Percentiles rank a stretch among this genome's conserved stretches.
Conservation (phyloP, 2,888 invertebrate genomes). For the Molanna angustata region DNA sequence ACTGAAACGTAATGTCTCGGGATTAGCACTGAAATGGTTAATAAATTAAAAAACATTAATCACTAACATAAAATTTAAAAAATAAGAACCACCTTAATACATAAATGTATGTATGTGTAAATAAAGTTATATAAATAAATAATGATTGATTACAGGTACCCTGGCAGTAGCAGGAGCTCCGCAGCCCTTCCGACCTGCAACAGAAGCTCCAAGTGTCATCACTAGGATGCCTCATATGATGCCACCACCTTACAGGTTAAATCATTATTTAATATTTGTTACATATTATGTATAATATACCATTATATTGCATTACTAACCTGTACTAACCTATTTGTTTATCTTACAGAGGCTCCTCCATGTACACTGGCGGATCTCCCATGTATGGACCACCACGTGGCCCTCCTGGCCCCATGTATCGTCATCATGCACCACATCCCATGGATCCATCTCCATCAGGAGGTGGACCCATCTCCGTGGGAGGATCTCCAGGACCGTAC, state of each 20-base stretch:
- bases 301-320: background rate
- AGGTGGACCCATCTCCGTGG: constrained; percentile 34
- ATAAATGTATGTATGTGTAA: too few species aligned
- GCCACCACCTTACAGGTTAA: constrained; percentile 50
- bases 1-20: too few species aligned
- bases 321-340: background rate
- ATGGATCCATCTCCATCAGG: constrained; percentile 43
- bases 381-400: constrained; percentile 39
- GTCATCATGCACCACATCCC: constrained; percentile 37
- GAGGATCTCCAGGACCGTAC: constrained; percentile 29
- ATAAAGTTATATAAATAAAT: too few species aligned
- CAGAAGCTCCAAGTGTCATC: constrained; percentile 53
- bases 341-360: constrained; percentile 25
- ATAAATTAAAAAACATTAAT: too few species aligned
- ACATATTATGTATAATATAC: background rate
- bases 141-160: constrained; percentile 45
- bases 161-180: constrained; percentile 54
- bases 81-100: too few species aligned
- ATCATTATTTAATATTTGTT: background rate
- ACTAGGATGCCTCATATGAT: constrained; percentile 55
- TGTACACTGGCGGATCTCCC: constrained; percentile 21
- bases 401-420: constrained; percentile 36
- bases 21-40: too few species aligned
- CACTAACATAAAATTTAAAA: too few species aligned
- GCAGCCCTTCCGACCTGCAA: constrained; percentile 50